Conservation (phyloP, 2,888 invertebrate species). For the Endotricha flammealis region DNA sequence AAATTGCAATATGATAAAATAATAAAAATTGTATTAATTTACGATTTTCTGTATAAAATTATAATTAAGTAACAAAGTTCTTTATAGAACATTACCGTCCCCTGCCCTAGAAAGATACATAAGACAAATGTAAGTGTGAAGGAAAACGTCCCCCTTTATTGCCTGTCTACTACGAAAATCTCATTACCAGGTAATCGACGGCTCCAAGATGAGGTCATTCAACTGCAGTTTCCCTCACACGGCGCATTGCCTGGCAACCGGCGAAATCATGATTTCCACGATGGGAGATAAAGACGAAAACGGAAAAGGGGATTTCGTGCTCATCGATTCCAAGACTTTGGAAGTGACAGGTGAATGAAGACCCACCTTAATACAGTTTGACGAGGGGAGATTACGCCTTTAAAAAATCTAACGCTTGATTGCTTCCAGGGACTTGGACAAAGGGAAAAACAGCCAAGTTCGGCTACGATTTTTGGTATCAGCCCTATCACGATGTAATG, state of each 20-base stretch:
- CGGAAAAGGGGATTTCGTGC: constrained; percentile 90
- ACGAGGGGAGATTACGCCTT: constrained; percentile 21
- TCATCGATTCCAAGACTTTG: constrained; percentile 90
- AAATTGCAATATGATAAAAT: too few species aligned
- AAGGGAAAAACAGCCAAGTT: constrained; percentile 83
- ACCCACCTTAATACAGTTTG: constrained; percentile 23
- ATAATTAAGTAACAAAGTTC: constrained; percentile 1
- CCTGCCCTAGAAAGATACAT: constrained; percentile 3
- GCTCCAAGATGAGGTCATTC: constrained; percentile 84
- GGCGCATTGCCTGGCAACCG: constrained; percentile 93
- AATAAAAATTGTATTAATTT: too few species aligned
- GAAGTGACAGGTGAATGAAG: constrained; percentile 80
- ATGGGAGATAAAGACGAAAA: constrained; percentile 94
- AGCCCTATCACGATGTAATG: constrained; percentile 94
- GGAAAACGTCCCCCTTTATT: constrained; percentile 25
- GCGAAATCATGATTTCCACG: constrained; percentile 96
- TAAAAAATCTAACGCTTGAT: constrained; percentile 12
- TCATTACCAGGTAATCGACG: constrained; percentile 85
- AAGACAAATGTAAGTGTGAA: constrained; percentile 7
- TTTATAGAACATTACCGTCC: constrained; percentile 2
- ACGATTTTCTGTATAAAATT: too few species aligned
- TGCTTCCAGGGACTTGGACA: constrained; percentile 84
- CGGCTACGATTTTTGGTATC: constrained; percentile 99
- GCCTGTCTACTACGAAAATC: constrained; percentile 48
- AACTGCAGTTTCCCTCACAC: constrained; percentile 95